Percentiles rank a stretch among this genome's conserved stretches.
These are phyloP conservation scores for Brachymystax lenok DNA, from an alignment of 2,797 vertebrate species.

Conservation along the genomic window DNA sequence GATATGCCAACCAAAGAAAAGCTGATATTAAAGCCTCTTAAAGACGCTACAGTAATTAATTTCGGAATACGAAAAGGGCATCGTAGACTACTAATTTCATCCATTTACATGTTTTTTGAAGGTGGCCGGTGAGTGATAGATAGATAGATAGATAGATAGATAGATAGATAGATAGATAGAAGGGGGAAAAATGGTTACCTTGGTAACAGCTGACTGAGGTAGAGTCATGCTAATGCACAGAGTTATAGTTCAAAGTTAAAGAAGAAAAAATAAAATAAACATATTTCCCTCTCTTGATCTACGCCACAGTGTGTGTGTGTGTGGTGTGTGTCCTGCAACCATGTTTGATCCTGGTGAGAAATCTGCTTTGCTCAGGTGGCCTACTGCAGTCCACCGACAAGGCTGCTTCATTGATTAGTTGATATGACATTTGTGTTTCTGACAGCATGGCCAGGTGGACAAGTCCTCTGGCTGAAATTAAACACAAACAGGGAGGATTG, in stretches of 20 bases:
- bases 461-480: slow-evolving; percentile 3
- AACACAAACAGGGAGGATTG: neutral
- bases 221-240: neutral
- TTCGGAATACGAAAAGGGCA: neutral
- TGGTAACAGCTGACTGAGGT: slow-evolving; percentile 10
- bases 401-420: neutral
- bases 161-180: too few relatives aligned
- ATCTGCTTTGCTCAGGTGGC: neutral
- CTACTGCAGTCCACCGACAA: neutral
- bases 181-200: slow-evolving; percentile 9
- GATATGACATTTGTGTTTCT: slow-evolving; percentile 6
- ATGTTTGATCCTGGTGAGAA: neutral
- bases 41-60: neutral
- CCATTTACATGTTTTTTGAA: slow-evolving; percentile 1
- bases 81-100: slow-evolving; percentile 17
- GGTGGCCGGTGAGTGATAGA: neutral
- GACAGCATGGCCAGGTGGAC: neutral
- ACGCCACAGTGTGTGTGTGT: neutral
- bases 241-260: slow-evolving; percentile 1
- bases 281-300: slow-evolving; percentile 3
- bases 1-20: neutral
- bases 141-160: too few relatives aligned
- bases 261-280: neutral
- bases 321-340: too few relatives aligned
- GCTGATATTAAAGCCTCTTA: neutral